Evolutionary conservation across 2,888 invertebrate species (phyloP), one percentile per base, ranked within the genome.

Genomic region (Drosophila pseudotakahashii): DNA sequence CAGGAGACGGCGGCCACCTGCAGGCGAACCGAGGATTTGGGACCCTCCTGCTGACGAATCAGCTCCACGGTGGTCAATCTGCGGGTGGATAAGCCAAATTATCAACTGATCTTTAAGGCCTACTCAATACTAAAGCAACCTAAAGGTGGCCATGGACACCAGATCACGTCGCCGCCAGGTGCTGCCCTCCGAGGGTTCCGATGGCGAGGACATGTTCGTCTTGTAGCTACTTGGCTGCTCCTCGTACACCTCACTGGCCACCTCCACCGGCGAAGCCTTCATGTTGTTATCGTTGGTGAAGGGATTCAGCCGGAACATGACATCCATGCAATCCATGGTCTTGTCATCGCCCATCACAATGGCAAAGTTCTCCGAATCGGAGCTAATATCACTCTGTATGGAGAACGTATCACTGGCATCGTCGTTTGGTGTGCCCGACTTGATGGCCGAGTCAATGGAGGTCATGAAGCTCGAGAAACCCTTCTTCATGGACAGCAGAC

Each of bases 301-400:
- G 6, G 92, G 92, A 87, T 92, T 92, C n/a, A 92, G 77, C 42
- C 92, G 92, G 51, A 96, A 96, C 91, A 95, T 95, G n/a, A 94
- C 93, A 87, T 95, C 95, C 36, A 94, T 94, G 77, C 95, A 95
- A 69, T 95, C 94, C 1, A 94, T 94, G 69, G 95, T 95, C 60
- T 94, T 93, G 63, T 93, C 93, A 69, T 93, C 94, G 39, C 94
- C 95, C 77, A 95, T 93, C 0, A 96, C 94, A 48, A 96, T 94
- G n/a, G 97, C 94, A 90, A 95, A 97, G 79, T 96, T 95, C 85
- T 97, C 97, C 75, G 97, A 97, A 92, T 98, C 98, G 0, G 97
- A 97, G 78, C 96, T 97, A 37, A 95, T 95, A 72, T 97, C 97
- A 78, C 97, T 97, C 79, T 95, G 94, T 80, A 96, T 94, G 0